Evolutionary conservation across 2,113 vertebrate species (phyloP).

Genomic region (Cnemophilus loriae): DNA sequence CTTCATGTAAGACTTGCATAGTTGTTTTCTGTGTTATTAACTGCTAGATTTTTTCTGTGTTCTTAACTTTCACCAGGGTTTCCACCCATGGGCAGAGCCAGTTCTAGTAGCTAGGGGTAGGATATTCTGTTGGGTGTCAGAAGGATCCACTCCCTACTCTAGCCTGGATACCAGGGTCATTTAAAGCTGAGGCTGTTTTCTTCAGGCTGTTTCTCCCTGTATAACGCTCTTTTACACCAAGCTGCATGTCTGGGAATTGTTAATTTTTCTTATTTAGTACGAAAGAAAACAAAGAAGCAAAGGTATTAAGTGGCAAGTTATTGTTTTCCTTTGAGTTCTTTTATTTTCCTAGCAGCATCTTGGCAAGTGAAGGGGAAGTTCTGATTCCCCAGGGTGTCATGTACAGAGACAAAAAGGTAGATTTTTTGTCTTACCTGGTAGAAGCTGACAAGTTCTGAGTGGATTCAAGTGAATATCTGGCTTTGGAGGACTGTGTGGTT

Average conservation of each 20-base stretch:
- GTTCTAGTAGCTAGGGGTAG: neutral
- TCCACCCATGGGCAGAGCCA: neutral
- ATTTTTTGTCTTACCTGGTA: neutral
- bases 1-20: slow-evolving; percentile 63
- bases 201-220: neutral
- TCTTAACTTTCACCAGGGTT: neutral
- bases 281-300: neutral
- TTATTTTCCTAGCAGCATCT: neutral
- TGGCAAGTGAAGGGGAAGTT: neutral
- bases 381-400: neutral
- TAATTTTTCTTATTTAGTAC: neutral
- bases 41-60: neutral
- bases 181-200: neutral
- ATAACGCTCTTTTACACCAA: neutral
- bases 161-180: neutral
- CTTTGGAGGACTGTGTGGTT: neutral
- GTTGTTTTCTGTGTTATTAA: neutral
- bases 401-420: neutral
- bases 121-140: neutral
- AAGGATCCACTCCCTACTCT: neutral
- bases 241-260: neutral
- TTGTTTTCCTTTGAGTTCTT: neutral
- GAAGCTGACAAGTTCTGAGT: neutral
- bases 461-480: neutral
- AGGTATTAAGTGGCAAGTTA: neutral